These are phyloP conservation scores for Gymnogyps californianus DNA, from an alignment of 2,113 vertebrate species.

Conservation along the genomic window DNA sequence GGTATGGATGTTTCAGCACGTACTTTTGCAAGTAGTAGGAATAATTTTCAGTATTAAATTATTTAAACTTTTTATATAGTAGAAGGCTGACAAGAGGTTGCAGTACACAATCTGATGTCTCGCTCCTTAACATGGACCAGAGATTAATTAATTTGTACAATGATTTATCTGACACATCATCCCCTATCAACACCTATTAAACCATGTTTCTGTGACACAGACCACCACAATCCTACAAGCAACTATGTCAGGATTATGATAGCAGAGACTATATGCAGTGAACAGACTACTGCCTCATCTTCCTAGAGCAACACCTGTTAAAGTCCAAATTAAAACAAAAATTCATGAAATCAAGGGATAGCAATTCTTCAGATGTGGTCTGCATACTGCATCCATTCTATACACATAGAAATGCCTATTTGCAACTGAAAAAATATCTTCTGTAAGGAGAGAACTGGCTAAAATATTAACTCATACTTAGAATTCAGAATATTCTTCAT, in stretches of 20 bases:
- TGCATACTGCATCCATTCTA: background rate
- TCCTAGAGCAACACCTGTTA: background rate
- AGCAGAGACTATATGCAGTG: background rate
- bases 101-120: background rate
- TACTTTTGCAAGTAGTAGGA: background rate
- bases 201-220: background rate
- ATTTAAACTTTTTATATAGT: background rate
- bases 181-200: background rate
- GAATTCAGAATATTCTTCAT: background rate
- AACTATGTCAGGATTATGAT: background rate
- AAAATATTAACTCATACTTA: background rate
- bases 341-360: background rate
- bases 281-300: background rate
- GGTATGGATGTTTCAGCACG: background rate
- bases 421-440: background rate
- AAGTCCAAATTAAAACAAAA: background rate
- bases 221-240: background rate
- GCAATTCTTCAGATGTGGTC: background rate
- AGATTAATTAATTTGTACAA: background rate
- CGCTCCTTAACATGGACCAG: background rate
- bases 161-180: background rate
- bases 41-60: background rate
- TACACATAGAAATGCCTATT: background rate
- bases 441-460: background rate
- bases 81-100: background rate